phyloP scores from a whole-genome alignment of 2,888 invertebrate genomes.

The Pherbina coryleti region DNA sequence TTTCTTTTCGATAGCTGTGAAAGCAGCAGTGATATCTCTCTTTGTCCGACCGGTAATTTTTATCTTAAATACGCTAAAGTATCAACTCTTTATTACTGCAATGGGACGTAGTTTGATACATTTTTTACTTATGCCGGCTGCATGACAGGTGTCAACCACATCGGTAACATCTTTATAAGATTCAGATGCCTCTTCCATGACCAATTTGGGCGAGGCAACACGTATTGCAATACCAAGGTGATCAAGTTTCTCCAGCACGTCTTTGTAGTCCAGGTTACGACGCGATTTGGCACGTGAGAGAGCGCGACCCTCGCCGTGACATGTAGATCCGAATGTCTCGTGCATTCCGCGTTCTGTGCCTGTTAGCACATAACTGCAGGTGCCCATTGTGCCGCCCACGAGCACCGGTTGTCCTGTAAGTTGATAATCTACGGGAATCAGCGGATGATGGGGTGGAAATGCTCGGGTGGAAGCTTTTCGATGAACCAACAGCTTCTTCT shows the following conservation, averaged over 20 bases:
- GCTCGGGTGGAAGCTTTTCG: conserved; percentile 98
- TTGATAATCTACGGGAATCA: conserved; percentile 99
- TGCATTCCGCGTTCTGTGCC: conserved; percentile 97
- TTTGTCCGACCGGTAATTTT: too few relatives aligned
- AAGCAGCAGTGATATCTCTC: too few relatives aligned
- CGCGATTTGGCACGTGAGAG: conserved; percentile 97
- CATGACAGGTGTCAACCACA: conserved; percentile 98
- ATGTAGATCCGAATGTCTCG: conserved; percentile 99
- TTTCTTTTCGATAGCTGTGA: too few relatives aligned
- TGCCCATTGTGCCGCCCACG: conserved; percentile 99
- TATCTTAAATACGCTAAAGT: neutral
- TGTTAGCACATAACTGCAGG: conserved; percentile 98
- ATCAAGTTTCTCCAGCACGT: conserved; percentile 87
- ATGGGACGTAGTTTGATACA: conserved; percentile 96
- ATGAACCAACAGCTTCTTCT: conserved; percentile 93
- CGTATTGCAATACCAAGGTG: conserved; percentile 92
- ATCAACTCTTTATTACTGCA: conserved; percentile 97
- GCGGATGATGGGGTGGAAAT: conserved; percentile 98
- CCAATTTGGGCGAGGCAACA: conserved; percentile 98
- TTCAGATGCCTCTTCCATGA: conserved; percentile 99
- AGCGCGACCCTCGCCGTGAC: conserved; percentile 99
- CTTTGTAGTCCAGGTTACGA: conserved; percentile 92
- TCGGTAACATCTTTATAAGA: conserved; percentile 99
- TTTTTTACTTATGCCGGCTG: conserved; percentile 97
- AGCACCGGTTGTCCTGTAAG: conserved; percentile 98